These are phyloP conservation scores for Pentalonia nigronervosa DNA, from an alignment of 1,140 invertebrate species.

Conservation along the genomic window DNA sequence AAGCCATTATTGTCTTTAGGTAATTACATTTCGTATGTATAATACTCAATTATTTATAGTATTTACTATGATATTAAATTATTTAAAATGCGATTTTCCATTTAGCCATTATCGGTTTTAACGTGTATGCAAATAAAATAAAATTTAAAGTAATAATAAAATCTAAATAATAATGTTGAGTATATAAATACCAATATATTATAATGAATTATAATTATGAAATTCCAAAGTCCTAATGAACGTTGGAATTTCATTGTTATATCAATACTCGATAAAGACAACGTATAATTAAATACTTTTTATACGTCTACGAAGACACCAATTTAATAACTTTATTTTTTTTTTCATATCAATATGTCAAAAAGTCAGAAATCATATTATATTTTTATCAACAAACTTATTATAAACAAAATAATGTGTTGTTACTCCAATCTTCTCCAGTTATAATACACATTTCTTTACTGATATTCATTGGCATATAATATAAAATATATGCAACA, in stretches of 20 bases:
- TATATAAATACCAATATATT: not conserved
- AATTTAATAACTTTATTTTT: not conserved
- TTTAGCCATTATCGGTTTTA: not conserved
- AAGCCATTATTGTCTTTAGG: not conserved
- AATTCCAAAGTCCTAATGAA: not conserved
- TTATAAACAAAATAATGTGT: not conserved
- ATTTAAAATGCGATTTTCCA: not conserved
- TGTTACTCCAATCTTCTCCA: not conserved
- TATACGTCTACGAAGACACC: not conserved
- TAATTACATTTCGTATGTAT: not conserved
- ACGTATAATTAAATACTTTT: not conserved
- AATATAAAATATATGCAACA: not conserved
- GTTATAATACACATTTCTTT: not conserved
- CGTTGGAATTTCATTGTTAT: not conserved
- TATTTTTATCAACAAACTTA: not conserved
- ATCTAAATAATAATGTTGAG: not conserved
- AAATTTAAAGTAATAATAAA: not conserved
- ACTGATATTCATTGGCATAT: not conserved
- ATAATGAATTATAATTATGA: not conserved
- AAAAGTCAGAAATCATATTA: not conserved
- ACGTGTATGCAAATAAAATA: not conserved
- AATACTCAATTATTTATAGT: not conserved
- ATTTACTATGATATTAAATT: not conserved
- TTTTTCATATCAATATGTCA: not conserved
- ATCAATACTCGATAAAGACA: not conserved